These are phyloP conservation scores for Selene dorsalis DNA, from an alignment of 2,797 vertebrate genomes.

Conservation along the genomic window DNA sequence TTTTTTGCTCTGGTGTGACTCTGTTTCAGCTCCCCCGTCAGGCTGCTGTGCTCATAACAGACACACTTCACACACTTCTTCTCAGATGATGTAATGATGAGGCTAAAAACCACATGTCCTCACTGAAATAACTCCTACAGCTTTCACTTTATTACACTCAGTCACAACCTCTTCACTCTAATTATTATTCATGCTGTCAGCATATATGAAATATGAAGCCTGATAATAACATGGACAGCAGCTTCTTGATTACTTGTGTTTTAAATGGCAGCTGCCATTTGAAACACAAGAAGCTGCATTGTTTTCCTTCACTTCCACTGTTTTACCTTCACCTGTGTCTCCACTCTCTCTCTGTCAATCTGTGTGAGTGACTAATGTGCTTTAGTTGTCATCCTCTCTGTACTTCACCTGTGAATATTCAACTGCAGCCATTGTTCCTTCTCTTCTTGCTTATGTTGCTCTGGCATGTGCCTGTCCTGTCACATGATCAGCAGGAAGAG, in stretches of 20 bases:
- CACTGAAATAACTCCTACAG: neutral
- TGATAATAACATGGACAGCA: neutral
- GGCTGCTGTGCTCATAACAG: neutral
- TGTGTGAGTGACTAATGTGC: no score
- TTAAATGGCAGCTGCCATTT: no score
- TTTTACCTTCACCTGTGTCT: no score
- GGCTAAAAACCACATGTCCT: neutral
- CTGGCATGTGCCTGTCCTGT: neutral
- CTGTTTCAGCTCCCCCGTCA: neutral
- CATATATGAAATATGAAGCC: neutral
- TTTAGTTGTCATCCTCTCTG: neutral
- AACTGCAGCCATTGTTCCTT: neutral
- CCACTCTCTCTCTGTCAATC: no score
- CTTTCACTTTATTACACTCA: neutral
- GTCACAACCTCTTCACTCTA: neutral
- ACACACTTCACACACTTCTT: neutral
- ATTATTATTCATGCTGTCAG: neutral
- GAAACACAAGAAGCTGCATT: no score
- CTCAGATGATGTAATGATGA: no score
- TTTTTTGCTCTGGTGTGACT: neutral
- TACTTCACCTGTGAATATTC: no score
- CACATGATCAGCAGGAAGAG: slow-evolving; percentile 10
- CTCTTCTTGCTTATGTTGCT: neutral
- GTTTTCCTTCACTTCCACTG: neutral
- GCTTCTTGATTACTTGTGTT: neutral